Percentiles rank a stretch among this genome's conserved stretches.
Conservation (phyloP, 92 coral and sea anemone species). For the Pocillopora meandrina region DNA sequence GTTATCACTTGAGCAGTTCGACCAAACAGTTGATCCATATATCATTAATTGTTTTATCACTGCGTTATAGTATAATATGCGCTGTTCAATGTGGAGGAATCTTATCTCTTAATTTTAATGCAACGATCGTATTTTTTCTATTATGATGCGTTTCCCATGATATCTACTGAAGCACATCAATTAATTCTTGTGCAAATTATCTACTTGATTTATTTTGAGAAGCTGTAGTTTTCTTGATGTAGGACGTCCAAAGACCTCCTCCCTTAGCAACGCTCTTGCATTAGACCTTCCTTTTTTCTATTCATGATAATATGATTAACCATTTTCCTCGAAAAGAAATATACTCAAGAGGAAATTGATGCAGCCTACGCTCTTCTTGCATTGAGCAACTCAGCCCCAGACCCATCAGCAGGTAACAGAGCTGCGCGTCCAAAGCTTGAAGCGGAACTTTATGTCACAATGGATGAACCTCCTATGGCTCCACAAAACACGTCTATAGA, state of each 20-base stretch:
- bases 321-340: slow-evolving; percentile 11
- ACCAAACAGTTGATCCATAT: too few relatives aligned
- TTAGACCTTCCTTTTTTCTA: background rate
- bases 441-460: background rate
- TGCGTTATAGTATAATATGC: too few relatives aligned
- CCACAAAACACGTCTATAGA: background rate
- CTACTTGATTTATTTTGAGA: too few relatives aligned
- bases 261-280: too few relatives aligned
- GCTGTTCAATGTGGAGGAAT: too few relatives aligned
- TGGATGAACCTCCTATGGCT: background rate
- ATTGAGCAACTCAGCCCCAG: slow-evolving; percentile 33
- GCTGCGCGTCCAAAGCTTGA: background rate
- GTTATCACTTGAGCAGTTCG: too few relatives aligned
- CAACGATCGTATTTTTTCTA: background rate
- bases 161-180: background rate
- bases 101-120: too few relatives aligned
- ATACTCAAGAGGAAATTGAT: slow-evolving; percentile 41
- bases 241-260: too few relatives aligned
- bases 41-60: too few relatives aligned
- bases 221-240: too few relatives aligned
- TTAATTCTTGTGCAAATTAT: background rate
- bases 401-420: slow-evolving; percentile 12
- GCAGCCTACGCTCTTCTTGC: slow-evolving; percentile 46
- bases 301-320: too few relatives aligned
- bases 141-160: background rate